Base-by-base conservation (phyloP, 2,888 invertebrate genomes). In the Aphidius colemani region DNA sequence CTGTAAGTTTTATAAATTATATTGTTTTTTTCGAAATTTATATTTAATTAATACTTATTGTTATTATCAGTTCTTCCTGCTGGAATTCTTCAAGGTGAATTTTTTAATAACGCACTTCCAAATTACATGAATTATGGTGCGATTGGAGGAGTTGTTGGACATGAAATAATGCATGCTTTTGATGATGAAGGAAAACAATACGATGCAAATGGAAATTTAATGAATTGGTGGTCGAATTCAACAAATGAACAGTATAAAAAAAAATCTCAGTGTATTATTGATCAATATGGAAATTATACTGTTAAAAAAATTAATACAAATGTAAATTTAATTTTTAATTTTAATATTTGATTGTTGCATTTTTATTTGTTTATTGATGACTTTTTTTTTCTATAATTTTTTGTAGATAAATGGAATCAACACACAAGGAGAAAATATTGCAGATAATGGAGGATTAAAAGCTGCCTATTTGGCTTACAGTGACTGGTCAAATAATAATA, bases 401-500 rank as follows among this genome's bases (percentile, higher is more conserved):
- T 6, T 39, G n/a, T n/a, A 65, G 65, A 1, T 65, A 4, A 44
- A 50, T 41, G 59, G 55, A 43, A 9, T 3, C 2, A 18, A 5
- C 1, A 40, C 50, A 9, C 41, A 51, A 9, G 6, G 30, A 4
- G 59, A 65, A 44, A 53, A 62, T n/a, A 43, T 62, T 30, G 65
- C 61, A 6, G 65, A 65, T 40, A 58, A 40, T 5, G 48, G 7
- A 18, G 65, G 65, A 6, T 6, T 45, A 3, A 49, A 58, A 45
- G 5, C 53, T 1, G 59, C 49, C 1, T 59, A 65, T 18, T 40
- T 6, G 6, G 59, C 53, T 0, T 65, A 65, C 39, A 6, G n/a
- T 1, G 86, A 87, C n/a, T 94, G 92, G 92, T 87, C 85, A 0
- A 82, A 86, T 7, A 87, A 92, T 75, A 88, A 88, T 0, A 82